Conservation (phyloP, 2,888 invertebrate species). For the Drosophila subsilvestris region DNA sequence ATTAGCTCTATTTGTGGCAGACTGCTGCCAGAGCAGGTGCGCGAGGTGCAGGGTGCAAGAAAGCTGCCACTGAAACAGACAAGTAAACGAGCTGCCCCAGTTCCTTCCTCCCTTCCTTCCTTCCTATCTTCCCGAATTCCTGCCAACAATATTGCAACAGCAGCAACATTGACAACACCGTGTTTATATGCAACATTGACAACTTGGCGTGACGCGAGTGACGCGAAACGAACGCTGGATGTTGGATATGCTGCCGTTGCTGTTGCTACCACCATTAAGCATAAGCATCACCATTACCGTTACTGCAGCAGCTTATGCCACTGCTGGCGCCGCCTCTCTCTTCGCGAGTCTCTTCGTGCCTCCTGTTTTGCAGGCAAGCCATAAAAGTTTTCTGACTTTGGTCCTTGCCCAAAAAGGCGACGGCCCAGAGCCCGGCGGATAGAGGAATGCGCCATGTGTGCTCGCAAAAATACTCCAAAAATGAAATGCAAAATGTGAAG, state of each 20-base stretch:
- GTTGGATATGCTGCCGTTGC: constrained; percentile 24
- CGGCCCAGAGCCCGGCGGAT: constrained; percentile 17
- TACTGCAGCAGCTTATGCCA: constrained; percentile 33
- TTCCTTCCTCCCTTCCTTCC: constrained; percentile 14
- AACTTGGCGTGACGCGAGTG: constrained; percentile 69
- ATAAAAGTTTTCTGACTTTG: constrained; percentile 67
- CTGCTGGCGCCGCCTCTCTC: background rate
- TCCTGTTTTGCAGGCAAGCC: constrained; percentile 52
- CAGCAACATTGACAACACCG: constrained; percentile 60
- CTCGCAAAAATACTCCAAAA: constrained; percentile 17
- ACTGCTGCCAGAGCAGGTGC: constrained; percentile 14
- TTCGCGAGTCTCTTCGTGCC: background rate
- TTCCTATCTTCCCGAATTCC: constrained; percentile 12
- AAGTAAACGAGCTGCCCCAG: constrained; percentile 57
- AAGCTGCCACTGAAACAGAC: constrained; percentile 64
- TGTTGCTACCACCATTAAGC: constrained; percentile 34
- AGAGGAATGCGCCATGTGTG: constrained; percentile 43
- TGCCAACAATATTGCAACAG: constrained; percentile 35
- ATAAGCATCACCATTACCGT: constrained; percentile 47
- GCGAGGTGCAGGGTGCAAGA: constrained; percentile 11
- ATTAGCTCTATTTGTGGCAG: constrained; percentile 62
- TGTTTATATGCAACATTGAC: constrained; percentile 77
- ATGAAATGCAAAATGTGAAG: constrained; percentile 50
- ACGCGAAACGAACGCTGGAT: constrained; percentile 42
- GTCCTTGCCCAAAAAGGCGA: constrained; percentile 25